These are phyloP conservation scores for Leucania comma DNA, from an alignment of 2,888 invertebrate species.

Conservation along the genomic window DNA sequence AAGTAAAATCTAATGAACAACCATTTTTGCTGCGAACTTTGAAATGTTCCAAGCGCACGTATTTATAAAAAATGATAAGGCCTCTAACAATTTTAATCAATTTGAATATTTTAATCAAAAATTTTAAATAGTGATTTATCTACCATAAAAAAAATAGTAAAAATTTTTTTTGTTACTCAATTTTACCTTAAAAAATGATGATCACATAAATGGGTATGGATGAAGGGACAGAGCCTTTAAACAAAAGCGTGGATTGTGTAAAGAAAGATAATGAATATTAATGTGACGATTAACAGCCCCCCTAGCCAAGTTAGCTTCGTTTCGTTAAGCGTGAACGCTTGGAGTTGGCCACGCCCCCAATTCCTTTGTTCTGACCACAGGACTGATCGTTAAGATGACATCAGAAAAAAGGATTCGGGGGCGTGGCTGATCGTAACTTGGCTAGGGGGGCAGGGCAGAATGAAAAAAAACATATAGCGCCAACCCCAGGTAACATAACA, in stretches of 20 bases:
- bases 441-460: not conserved
- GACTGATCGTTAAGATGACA: too few species aligned
- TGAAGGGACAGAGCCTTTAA: not conserved
- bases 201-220: not conserved
- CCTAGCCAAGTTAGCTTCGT: too few species aligned
- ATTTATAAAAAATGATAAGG: not conserved
- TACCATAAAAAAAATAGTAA: too few species aligned
- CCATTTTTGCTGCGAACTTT: not conserved
- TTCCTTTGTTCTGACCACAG: too few species aligned
- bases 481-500: not conserved
- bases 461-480: not conserved
- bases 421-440: too few species aligned
- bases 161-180: too few species aligned
- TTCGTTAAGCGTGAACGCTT: too few species aligned
- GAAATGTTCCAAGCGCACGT: not conserved
- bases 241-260: not conserved
- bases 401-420: too few species aligned
- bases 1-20: not conserved
- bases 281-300: not conserved
- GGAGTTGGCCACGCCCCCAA: too few species aligned
- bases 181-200: not conserved
- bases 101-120: not conserved
- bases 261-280: not conserved
- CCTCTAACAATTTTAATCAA: not conserved
- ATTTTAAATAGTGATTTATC: too few species aligned